Evolutionary conservation across 2,797 vertebrate species (phyloP), one percentile per base, ranked within the genome.

Genomic region (Aeoliscus strigatus): DNA sequence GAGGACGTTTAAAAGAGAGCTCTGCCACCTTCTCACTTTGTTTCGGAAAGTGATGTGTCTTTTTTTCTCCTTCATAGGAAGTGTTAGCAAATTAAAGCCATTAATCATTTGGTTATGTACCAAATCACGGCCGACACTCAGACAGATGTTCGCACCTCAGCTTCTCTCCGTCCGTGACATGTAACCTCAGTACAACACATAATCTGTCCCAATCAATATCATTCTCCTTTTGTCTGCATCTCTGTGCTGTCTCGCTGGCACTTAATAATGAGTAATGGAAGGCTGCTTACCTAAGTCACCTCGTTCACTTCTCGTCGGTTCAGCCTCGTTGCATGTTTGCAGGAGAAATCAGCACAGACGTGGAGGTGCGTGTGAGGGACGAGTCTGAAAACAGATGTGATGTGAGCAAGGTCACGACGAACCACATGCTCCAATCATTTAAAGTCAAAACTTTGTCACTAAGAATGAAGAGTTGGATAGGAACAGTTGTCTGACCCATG

Each of bases 51-150:
- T 44, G 39, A 35, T 41, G 51, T 39, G 53, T 37, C 38, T 33
- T 36, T 12, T 29, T 29, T 33, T 56, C 6, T 23, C 14, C 49
- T 59, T 17, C 28, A 83, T 77, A 61, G 52, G 72, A 47, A 78
- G 51, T 39, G 39, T 58, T 36, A 60, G 70, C 47, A 76, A 82
- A 88, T 86, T 81, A 82, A 85, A 83, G 69, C 59, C 47, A 75
- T 87, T 69, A 68, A 81, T 88, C 83, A 85, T 72, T 72, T 31
- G 38, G 47, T 75, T 71, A 61, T 61, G 52, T 39, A 38, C 56
- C 33, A 40, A 63, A 63, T 55, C 57, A 36, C 51, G 67, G 29
- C 41, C 55, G 62, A 16, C 50, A 42, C 35, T 10, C 27, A 32
- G 39, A 54, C 36, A 59, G 32, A 60, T 66, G 59, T 45, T 46